Evolutionary conservation across 1,140 invertebrate genomes (phyloP).

Genomic region (Ericerus pela): DNA sequence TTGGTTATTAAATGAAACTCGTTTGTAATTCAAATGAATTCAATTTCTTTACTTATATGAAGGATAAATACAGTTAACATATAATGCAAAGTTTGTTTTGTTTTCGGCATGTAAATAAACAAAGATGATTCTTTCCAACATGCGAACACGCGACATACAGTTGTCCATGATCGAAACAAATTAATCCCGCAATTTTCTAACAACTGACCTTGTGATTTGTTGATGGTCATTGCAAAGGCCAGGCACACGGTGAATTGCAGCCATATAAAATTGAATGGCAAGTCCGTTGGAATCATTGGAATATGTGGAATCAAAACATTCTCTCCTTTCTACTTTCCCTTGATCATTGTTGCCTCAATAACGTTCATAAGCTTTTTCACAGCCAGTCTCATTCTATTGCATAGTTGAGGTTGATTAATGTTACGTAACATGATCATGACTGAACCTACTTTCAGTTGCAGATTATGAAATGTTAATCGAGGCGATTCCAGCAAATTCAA

Average conservation of each 20-base stretch:
- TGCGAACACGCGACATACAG: constrained; percentile 33
- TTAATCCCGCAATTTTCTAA: constrained; percentile 28
- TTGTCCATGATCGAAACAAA: constrained; percentile 34
- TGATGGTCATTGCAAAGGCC: constrained; percentile 38
- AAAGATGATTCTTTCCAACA: constrained; percentile 14
- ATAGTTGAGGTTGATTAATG: constrained; percentile 30
- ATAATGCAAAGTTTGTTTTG: too few relatives aligned
- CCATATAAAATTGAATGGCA: constrained; percentile 32
- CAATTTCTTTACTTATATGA: too few relatives aligned
- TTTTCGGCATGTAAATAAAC: constrained; percentile 11
- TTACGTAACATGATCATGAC: constrained; percentile 31
- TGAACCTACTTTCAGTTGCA: constrained; percentile 29
- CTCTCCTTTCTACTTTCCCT: constrained; percentile 28
- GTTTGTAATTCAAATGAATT: too few relatives aligned
- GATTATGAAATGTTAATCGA: constrained; percentile 22
- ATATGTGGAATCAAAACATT: constrained; percentile 31
- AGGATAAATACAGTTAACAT: too few relatives aligned
- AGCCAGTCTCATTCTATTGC: constrained; percentile 32
- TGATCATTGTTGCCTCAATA: constrained; percentile 31
- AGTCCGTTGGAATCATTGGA: constrained; percentile 28
- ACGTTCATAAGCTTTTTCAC: constrained; percentile 31
- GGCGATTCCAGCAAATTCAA: constrained; percentile 14
- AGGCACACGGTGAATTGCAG: constrained; percentile 36
- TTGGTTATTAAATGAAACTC: too few relatives aligned
- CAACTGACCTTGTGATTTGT: constrained; percentile 39